These are phyloP conservation scores for Tinea trinotella DNA, from an alignment of 2,888 invertebrate genomes.

Conservation along the genomic window DNA sequence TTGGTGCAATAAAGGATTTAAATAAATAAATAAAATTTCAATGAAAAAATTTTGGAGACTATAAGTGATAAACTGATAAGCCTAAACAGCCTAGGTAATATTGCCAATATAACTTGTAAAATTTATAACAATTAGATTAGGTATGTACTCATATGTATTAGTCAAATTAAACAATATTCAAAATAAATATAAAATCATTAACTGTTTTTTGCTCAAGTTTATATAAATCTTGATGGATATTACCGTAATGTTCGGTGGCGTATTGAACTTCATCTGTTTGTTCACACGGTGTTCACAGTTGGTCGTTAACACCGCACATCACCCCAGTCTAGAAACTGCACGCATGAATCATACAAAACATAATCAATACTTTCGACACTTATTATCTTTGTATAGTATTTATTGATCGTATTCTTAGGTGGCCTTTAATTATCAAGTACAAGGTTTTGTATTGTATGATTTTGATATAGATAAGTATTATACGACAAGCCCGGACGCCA, in stretches of 20 bases:
- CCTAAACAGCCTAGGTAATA: too few relatives aligned
- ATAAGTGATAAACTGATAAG: too few relatives aligned
- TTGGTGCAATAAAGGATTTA: too few relatives aligned
- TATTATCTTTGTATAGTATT: not conserved
- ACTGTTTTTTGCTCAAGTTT: not conserved
- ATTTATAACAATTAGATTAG: too few relatives aligned
- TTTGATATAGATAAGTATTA: conserved; percentile 10
- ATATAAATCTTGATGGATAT: not conserved
- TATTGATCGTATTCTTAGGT: not conserved
- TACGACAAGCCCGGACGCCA: conserved; percentile 26
- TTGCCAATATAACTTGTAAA: too few relatives aligned
- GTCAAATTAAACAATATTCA: too few relatives aligned
- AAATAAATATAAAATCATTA: not conserved
- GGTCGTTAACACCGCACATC: not conserved
- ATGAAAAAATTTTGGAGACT: too few relatives aligned
- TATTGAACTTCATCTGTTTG: conserved; percentile 4
- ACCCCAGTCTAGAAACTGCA: not conserved
- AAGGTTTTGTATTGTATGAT: not conserved
- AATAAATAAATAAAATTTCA: too few relatives aligned
- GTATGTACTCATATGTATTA: too few relatives aligned
- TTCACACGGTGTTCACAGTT: conserved; percentile 2
- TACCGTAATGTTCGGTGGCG: not conserved
- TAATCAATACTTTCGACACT: not conserved
- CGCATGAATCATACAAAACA: not conserved
- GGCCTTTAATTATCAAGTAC: conserved; percentile 15